Conservation (phyloP, 2,113 vertebrate genomes). For the Serilophus lunatus region DNA sequence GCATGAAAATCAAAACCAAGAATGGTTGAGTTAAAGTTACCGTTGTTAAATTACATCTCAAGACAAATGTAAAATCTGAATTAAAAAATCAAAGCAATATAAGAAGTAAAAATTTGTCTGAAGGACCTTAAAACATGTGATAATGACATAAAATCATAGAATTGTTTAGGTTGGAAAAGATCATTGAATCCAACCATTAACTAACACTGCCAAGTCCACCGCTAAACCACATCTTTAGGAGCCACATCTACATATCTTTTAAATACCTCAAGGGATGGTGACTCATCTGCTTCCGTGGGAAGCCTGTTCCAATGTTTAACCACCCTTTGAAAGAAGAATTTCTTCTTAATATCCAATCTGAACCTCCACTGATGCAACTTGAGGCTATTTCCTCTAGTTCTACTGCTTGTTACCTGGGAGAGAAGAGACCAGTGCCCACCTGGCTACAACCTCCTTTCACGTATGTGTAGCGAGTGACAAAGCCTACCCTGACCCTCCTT, state of each 20-base stretch:
- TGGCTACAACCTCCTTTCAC: neutral
- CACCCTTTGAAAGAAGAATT: neutral
- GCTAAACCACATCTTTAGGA: neutral
- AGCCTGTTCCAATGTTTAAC: neutral
- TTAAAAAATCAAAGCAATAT: neutral
- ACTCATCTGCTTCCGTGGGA: neutral
- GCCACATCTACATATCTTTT: neutral
- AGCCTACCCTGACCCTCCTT: neutral
- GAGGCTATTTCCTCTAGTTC: neutral
- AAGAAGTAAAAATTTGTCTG: neutral
- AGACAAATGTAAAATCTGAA: neutral
- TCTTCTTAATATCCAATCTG: neutral
- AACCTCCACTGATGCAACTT: too few species aligned
- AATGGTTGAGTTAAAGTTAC: neutral
- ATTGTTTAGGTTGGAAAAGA: neutral
- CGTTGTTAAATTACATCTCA: neutral
- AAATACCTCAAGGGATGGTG: too few species aligned
- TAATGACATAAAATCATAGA: neutral
- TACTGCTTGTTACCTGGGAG: neutral
- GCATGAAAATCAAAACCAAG: neutral
- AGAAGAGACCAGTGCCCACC: neutral
- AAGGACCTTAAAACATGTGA: neutral
- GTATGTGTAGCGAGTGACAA: neutral
- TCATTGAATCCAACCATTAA: neutral
- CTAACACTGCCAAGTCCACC: neutral